Base-by-base conservation (phyloP, 2,888 invertebrate species). In the Eurois occulta region DNA sequence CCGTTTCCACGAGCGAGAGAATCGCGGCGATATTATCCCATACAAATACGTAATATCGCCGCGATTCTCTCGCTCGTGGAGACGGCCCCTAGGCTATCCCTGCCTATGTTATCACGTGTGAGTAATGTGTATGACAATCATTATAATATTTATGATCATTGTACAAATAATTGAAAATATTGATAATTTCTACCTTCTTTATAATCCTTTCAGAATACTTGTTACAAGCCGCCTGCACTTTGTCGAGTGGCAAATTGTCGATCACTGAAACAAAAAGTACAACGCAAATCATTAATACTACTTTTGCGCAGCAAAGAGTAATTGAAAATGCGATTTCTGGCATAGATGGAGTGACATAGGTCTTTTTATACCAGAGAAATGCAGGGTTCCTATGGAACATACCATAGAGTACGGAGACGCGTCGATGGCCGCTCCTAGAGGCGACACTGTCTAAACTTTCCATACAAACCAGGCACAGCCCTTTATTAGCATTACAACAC, bases 191-290 rank as follows among this genome's bases (percentile, higher is more conserved):
- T 86, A 94, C 94, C 90, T 89, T 91, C 21, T 84, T 84, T 0
- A 88, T 48, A n/a, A 95, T 92, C 11, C 81, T 90, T 0, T 90
- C 85, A 0, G 90, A 83, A 79, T 93, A 94, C 67, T 92, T 94
- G 6, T 13, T 55, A 58, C 91, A 90, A 0, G 86, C 86, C 0
- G 60, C 10, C 52, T 89, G 81, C 0, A 94, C 84, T 43, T 89
- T 85, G 0, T 88, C 83, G 8, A 58, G 78, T 0, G 94, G 91
- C 5, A 94, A 58, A 67, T 92, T 91, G 48, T 89, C 91, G 0
- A 91, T 75, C 18, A 83, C 95, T 95, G 90, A 1, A 91, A 89
- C 13, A 84, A 85, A 13, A 60, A 72, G 10, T 38, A 28, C 21
- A 21, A n/a, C 18, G 24, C 28, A 18, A 28, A 6, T 46, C 4